phyloP scores from a whole-genome alignment of 2,113 vertebrate genomes.

The Globicephala melas region DNA sequence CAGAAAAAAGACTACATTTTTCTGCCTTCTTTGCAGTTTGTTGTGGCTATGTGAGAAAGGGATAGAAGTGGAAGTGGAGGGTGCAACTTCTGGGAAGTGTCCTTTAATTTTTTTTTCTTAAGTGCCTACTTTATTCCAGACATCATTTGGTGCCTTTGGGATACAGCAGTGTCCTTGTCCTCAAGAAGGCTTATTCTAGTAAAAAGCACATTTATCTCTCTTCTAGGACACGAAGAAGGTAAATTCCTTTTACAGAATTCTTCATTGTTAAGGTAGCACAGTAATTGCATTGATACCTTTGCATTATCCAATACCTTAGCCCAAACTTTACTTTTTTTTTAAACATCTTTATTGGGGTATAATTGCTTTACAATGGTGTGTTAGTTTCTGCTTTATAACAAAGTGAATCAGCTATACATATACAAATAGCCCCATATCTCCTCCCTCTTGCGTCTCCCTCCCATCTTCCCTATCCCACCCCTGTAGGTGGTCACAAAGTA shows the following conservation, averaged over 20 bases:
- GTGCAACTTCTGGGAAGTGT: background rate
- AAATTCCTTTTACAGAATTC: background rate
- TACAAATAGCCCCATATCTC: too few relatives aligned
- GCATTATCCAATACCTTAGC: background rate
- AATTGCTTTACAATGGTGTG: too few relatives aligned
- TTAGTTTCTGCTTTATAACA: too few relatives aligned
- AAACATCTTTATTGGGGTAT: too few relatives aligned
- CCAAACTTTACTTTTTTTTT: conserved; percentile 20
- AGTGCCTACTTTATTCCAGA: background rate
- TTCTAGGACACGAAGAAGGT: background rate
- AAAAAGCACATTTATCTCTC: background rate
- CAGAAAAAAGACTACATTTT: background rate
- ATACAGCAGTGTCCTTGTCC: background rate
- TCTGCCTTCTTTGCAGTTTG: background rate
- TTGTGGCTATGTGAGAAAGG: background rate
- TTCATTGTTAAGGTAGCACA: background rate
- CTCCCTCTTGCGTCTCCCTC: too few relatives aligned
- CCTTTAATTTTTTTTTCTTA: background rate
- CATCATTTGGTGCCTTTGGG: background rate
- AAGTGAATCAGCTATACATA: too few relatives aligned
- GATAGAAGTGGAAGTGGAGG: background rate
- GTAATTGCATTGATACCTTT: background rate
- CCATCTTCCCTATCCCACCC: too few relatives aligned
- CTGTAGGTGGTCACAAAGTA: too few relatives aligned
- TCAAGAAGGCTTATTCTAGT: background rate